These are phyloP conservation scores for Protonemura montana DNA, from an alignment of 2,888 invertebrate species.

Conservation along the genomic window DNA sequence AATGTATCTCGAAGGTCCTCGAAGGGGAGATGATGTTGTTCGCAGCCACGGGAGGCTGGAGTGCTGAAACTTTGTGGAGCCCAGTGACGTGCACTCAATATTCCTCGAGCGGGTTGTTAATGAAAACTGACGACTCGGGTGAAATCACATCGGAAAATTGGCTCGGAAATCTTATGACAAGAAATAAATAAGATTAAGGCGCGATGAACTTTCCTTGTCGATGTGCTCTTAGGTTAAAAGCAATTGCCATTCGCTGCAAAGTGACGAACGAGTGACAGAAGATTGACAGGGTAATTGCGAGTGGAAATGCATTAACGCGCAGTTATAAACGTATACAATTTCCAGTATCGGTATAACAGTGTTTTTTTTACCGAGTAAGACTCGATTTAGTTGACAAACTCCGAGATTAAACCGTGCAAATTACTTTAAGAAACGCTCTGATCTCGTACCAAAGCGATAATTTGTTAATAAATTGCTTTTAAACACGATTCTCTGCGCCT, in stretches of 20 bases:
- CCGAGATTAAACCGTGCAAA: background rate
- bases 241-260: background rate
- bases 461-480: background rate
- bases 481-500: background rate
- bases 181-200: conserved; percentile 12
- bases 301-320: background rate
- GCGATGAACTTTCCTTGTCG: background rate
- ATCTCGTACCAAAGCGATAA: background rate
- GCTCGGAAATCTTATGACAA: background rate
- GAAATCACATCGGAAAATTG: conserved; percentile 12
- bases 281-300: background rate
- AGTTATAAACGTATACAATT: background rate
- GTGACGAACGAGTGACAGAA: background rate
- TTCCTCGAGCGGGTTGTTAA: background rate
- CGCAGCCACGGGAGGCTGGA: background rate
- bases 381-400: background rate
- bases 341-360: background rate
- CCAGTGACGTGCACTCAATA: background rate
- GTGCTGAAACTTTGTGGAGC: background rate
- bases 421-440: conserved; percentile 12
- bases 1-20: too few species aligned
- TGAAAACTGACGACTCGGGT: background rate
- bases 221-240: conserved; percentile 12
- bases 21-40: background rate
- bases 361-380: background rate